Conservation (phyloP, 2,888 invertebrate species). For the Scaeva pyrastri region DNA sequence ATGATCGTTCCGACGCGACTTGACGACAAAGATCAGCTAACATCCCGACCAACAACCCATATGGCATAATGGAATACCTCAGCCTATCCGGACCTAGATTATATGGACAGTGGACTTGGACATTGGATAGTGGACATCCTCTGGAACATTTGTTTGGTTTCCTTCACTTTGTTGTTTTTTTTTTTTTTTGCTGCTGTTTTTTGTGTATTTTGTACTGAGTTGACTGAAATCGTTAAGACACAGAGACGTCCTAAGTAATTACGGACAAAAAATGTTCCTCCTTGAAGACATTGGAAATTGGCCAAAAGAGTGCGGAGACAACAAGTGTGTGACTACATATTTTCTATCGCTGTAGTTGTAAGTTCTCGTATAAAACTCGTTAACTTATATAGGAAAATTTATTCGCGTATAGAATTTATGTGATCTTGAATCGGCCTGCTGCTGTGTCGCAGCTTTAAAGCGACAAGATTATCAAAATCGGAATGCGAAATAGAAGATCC, state of each 20-base stretch:
- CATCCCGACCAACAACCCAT: constrained; percentile 32
- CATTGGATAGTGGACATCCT: constrained; percentile 9
- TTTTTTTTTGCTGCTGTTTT: neutral
- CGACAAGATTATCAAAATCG: constrained; percentile 69
- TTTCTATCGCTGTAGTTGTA: constrained; percentile 38
- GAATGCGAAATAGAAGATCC: constrained; percentile 56
- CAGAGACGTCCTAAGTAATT: constrained; percentile 63
- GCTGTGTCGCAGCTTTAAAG: constrained; percentile 35
- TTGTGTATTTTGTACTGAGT: too few relatives aligned
- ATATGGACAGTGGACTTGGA: neutral
- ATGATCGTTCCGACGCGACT: constrained; percentile 26
- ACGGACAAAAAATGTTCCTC: constrained; percentile 36
- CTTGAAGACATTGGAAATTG: constrained; percentile 48
- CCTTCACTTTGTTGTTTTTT: constrained; percentile 8
- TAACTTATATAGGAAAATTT: constrained; percentile 34
- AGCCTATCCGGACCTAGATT: neutral
- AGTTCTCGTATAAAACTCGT: constrained; percentile 44
- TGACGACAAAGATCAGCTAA: constrained; percentile 40
- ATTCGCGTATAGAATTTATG: neutral
- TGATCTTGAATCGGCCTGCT: constrained; percentile 11
- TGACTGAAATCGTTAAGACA: constrained; percentile 50
- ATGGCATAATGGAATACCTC: constrained; percentile 37
- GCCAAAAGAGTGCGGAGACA: constrained; percentile 25
- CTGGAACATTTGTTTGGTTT: constrained; percentile 16
- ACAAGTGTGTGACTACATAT: constrained; percentile 60